Evolutionary conservation across 2,797 vertebrate species (phyloP), one percentile per base, ranked within the genome.

Genomic region (Poecilia velifera): DNA sequence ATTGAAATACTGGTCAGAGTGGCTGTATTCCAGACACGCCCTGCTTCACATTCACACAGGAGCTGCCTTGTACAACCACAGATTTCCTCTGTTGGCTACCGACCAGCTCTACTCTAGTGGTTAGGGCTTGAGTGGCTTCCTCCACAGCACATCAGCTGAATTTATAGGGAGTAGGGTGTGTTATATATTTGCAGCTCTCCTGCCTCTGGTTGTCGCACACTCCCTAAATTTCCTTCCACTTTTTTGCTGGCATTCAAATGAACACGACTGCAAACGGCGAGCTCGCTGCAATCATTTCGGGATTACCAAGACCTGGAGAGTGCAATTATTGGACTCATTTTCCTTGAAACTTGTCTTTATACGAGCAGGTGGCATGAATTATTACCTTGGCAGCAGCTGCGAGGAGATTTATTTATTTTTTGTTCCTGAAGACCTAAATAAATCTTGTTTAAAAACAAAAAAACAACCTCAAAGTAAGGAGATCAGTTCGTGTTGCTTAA

Each of bases 11-110:
- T 81, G 84, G 74, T 74, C 66, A 76, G 68, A 82, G 86, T 82
- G 78, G 78, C 76, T 87, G 82, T 80, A 85, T 89, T 91, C 88
- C 86, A 90, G 92, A 89, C 91, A 93, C 90, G 78, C 91, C 91
- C 93, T 88, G 77, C 86, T 89, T 83, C 90, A 92, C 89, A 89
- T 92, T 92, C 90, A 91, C 90, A 91, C 91, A 91, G 90, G 90
- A 92, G 89, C 90, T 90, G 88, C 86, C 80, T 49, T 55, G 84
- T 84, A 89, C 87, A 86, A 90, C 88, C 92, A 84, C 91, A 93
- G 89, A 91, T 93, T 90, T 93, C 90, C 90, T 91, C 86, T 88
- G 84, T 68, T 93, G 93, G 92, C 91, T 80, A 74, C 86, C 0
- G 64, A 91, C 89, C 91, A 93, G 82, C 84, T 90, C 79, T 76